Base-by-base conservation (phyloP, 2,888 invertebrate genomes). In the Polyommatus iphigenia region DNA sequence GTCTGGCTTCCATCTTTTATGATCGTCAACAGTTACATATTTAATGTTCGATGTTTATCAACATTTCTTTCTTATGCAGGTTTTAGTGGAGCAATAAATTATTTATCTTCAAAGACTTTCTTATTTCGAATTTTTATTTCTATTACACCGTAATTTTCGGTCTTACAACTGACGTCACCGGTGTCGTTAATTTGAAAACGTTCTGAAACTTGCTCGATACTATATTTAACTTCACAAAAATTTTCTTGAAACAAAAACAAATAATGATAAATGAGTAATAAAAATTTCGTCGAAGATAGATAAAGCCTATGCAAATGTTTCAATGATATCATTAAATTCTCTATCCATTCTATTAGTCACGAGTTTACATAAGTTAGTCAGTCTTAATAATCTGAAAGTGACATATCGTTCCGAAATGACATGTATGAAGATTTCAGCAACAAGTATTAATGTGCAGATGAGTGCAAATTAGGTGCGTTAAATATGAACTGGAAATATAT, bases 21-120 rank as follows among this genome's bases (percentile, higher is more conserved):
- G 92, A 93, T 92, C 90, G 88, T 90, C 92, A 92, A 92, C 93
- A 92, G 94, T 94, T 93, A 93, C 92, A 93, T 93, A 93, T 93
- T 93, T 92, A 92, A 93, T 93, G 91, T 91, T 91, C 92, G 90
- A 92, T 93, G 94, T 94, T 93, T 94, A 94, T 94, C 93, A 94
- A 93, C 93, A 94, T 90, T 93, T 93, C 91, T 93, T 94, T 93
- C 93, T 93, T 92, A 92, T 92, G 89, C 91, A 91, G 90, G 90
- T 92, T 93, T 93, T 93, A 94, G 90, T 92, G 91, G 85, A 78
- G 90, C 90, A 84, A 88, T 94, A 93, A 94, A 93, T 93, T 92
- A 93, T 91, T 90, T 91, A 90, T 92, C 93, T 91, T 94, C 93
- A 94, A 94, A 94, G 92, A 88, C 86, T 87, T 84, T 90, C 89